Base-by-base conservation (phyloP, 2,888 invertebrate genomes). In the Agapostemon virescens region DNA sequence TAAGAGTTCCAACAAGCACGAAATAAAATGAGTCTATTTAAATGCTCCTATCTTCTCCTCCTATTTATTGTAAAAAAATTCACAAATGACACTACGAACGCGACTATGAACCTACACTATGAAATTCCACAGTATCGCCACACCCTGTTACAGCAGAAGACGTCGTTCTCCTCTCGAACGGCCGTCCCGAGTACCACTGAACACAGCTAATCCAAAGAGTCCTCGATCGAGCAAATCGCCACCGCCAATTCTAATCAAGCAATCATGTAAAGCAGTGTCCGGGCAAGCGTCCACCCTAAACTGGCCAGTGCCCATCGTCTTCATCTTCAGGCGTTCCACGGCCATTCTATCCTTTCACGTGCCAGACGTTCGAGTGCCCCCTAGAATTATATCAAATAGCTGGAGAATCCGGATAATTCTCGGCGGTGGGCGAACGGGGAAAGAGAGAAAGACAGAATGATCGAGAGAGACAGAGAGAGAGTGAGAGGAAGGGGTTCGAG, bases 401-500 rank as follows among this genome's bases (percentile, higher is more conserved):
- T 33, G 67, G 63, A 42, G 49, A 36, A 30, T 20, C 36, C 38
- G 69, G 77, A 82, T 82, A 82, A 77, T 64, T 74, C 74, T 15
- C 7, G 6, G 7, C 1, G n/a, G n/a, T 20, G n/a, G 70, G 45
- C 30, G n/a, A 33, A 11, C 20, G 11, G n/a, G 13, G 5, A 26
- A 11, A 26, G 55, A 9, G 26, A 49, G 45, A 49, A n/a, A 49
- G 45, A 20, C 15, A 36, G 26, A n/a, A n/a, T 0, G n/a, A n/a
- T n/a, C n/a, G 13, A 15, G 42, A 42, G 42, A 42, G 36, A 38
- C 5, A 42, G 45, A 49, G 45, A 20, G 20, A 36, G 26, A n/a
- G 45, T 0, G n/a, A n/a, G 45, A 20, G n/a, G 33, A 61, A 55
- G 40, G 17, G 61, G 36, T 9, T 5, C 5, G 13, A n/a, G n/a